A percentile compares a stretch with the other conserved stretches of the same genome.
Evolutionary conservation across 2,888 invertebrate species (phyloP).

Genomic region (Latrodectus hesperus): DNA sequence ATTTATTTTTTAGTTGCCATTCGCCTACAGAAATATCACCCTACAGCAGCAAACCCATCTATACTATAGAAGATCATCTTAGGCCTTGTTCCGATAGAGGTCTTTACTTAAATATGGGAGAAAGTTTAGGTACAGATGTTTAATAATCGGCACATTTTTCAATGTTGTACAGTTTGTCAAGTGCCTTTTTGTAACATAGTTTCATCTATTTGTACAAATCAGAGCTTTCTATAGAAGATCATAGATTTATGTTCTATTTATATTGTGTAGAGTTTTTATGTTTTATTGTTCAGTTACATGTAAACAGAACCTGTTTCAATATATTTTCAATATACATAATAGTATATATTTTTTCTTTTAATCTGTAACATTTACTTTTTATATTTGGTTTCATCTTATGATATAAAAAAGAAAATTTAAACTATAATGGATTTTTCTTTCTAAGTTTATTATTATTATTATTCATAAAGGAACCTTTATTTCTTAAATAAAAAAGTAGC

Average conservation of each 20-base stretch:
- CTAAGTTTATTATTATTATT: neutral
- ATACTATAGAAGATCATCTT: constrained; percentile 57
- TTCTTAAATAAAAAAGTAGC: neutral
- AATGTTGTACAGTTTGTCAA: constrained; percentile 62
- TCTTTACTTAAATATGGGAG: constrained; percentile 16
- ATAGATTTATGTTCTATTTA: constrained; percentile 64
- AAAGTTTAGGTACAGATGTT: constrained; percentile 58
- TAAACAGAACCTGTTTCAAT: constrained; percentile 3
- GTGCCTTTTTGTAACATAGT: constrained; percentile 68
- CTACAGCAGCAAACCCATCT: constrained; percentile 49
- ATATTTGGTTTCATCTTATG: neutral
- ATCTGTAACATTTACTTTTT: neutral
- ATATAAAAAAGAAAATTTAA: neutral
- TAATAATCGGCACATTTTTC: constrained; percentile 51
- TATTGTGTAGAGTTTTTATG: constrained; percentile 48
- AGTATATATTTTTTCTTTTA: neutral
- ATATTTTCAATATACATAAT: neutral
- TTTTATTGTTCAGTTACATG: constrained; percentile 5
- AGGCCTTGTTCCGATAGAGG: constrained; percentile 20
- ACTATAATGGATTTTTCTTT: no score
- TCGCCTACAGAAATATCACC: constrained; percentile 46
- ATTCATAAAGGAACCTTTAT: neutral
- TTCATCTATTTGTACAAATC: constrained; percentile 65
- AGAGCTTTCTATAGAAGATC: constrained; percentile 68
- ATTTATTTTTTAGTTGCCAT: constrained; percentile 42